Conservation (phyloP, 2,113 vertebrate species). For the Amphiprion ocellaris region DNA sequence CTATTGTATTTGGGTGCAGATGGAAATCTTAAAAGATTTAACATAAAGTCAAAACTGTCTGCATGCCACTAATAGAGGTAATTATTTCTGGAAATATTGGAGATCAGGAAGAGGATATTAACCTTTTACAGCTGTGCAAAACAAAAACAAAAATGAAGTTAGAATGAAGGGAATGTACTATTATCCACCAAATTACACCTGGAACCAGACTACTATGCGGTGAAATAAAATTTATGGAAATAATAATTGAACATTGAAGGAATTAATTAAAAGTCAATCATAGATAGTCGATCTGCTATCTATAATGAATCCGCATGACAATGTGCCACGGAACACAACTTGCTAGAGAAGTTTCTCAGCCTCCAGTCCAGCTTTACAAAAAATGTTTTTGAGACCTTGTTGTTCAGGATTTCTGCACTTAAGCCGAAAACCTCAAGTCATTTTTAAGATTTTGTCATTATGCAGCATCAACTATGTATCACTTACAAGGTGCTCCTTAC, state of each 20-base stretch:
- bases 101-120: too few species aligned
- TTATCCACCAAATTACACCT: not conserved
- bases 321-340: too few species aligned
- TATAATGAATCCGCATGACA: not conserved
- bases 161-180: not conserved
- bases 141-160: not conserved
- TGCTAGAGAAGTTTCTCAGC: conserved; percentile 2
- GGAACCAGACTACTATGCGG: not conserved
- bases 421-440: not conserved
- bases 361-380: conserved; percentile 8
- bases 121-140: not conserved
- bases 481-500: conserved; percentile 37
- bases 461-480: conserved; percentile 31
- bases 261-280: not conserved
- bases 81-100: too few species aligned
- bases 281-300: not conserved
- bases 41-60: not conserved
- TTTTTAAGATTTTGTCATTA: conserved; percentile 5
- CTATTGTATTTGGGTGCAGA: not conserved
- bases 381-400: conserved; percentile 25
- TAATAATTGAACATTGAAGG: not conserved
- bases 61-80: too few species aligned
- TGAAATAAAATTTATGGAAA: not conserved
- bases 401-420: conserved; percentile 20
- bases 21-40: not conserved